phyloP scores from a whole-genome alignment of 1,140 invertebrate species.

The Zaprionus ornatus region DNA sequence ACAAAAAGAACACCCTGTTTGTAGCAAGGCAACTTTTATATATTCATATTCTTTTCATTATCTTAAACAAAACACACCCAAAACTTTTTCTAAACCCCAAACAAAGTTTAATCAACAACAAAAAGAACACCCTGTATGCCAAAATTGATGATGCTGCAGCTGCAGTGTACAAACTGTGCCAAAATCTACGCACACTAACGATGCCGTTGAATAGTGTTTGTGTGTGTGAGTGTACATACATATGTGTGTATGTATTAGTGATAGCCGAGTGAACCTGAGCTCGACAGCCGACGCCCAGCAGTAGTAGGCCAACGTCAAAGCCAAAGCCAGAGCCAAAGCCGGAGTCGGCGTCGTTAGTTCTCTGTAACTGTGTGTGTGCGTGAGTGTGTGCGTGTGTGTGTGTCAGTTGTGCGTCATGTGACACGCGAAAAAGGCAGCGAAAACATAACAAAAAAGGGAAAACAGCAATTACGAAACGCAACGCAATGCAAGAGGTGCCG shows the following conservation, averaged over 20 bases:
- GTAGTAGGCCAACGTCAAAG: conserved; percentile 49
- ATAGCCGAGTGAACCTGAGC: conserved; percentile 36
- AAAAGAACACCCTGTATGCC: conserved; percentile 17
- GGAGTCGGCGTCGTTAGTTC: conserved; percentile 10
- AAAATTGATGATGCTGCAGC: conserved; percentile 8
- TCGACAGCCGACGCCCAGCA: conserved; percentile 50
- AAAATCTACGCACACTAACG: background rate
- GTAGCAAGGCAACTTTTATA: too few species aligned
- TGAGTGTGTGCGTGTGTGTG: background rate
- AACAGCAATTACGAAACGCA: conserved; percentile 30
- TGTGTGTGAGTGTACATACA: background rate
- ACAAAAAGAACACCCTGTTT: too few species aligned
- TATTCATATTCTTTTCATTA: too few species aligned
- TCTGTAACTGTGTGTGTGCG: background rate
- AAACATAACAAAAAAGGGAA: conserved; percentile 43
- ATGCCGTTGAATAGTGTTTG: background rate
- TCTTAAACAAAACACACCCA: too few species aligned
- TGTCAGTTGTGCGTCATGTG: conserved; percentile 32
- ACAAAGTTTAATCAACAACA: background rate
- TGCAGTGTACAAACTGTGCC: conserved; percentile 14
- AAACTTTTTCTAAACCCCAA: background rate
- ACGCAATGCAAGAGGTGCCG: conserved; percentile 58
- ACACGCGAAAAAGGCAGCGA: conserved; percentile 39
- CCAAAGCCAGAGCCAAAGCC: background rate
- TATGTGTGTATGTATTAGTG: conserved; percentile 22